Base-by-base conservation (phyloP, 2,888 invertebrate genomes). In the Cataglyphis cursor region DNA sequence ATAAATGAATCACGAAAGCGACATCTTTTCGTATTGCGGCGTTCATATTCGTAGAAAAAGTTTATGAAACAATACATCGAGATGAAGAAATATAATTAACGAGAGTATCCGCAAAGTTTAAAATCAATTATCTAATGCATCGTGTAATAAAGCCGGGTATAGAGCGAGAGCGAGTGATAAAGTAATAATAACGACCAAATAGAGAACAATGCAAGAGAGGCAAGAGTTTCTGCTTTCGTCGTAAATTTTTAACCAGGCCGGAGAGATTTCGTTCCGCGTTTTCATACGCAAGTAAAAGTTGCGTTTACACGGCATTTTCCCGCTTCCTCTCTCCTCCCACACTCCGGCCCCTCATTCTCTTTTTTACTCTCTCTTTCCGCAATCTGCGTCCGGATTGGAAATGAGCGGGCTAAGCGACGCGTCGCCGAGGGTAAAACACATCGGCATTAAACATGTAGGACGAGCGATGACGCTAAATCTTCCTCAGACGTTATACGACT, bases 391-490 rank as follows among this genome's bases (percentile, higher is more conserved):
- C 44, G 72, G 12, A 78, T 70, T 21, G 44, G 18, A 21, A 70
- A 31, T n/a, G 59, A 31, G 31, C 68, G 57, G 41, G 57, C 28
- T 41, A 21, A 51, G 51, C 74, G 44, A 21, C 61, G 48, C 68
- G 76, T 64, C 75, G 84, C 81, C 70, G 62, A 81, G 66, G 78
- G 88, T 88, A 87, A 90, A 90, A 87, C 85, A 84, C 35, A 24
- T 62, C 64, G 65, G 78, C 86, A 87, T 89, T 90, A 91, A 89
- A 91, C 84, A 90, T 90, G 88, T 89, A 90, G 85, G 86, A 85
- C 75, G 85, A 82, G 80, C 85, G 87, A 90, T 87, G 87, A 87
- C 78, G 83, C 81, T 88, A 89, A 91, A 91, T 90, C 88, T 91
- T 87, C 70, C 85, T 86, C 81, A 85, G 85, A 81, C 65, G 54